These are phyloP conservation scores for Seladonia tumulorum DNA, from an alignment of 2,888 invertebrate species.

Conservation along the genomic window DNA sequence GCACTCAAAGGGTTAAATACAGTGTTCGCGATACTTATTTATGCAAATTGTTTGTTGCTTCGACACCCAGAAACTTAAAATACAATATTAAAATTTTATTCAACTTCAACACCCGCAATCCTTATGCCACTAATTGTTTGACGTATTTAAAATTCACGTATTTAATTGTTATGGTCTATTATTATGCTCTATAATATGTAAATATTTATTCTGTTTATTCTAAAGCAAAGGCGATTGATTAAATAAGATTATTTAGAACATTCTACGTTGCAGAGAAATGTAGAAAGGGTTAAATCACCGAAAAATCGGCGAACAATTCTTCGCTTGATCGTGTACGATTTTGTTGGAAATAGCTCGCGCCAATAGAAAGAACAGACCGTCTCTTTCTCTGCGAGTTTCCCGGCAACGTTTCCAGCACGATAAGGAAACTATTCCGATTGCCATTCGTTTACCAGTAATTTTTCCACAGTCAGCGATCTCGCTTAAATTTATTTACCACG, in stretches of 20 bases:
- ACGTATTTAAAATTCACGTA: no score
- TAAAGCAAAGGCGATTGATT: not conserved
- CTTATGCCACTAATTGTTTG: no score
- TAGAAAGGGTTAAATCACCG: not conserved
- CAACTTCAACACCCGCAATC: no score
- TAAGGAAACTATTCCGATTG: not conserved
- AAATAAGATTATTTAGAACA: not conserved
- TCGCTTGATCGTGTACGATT: not conserved
- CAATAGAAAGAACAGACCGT: not conserved
- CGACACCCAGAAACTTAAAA: no score
- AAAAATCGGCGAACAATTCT: not conserved
- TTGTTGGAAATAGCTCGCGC: not conserved
- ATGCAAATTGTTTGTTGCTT: no score
- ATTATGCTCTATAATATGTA: no score
- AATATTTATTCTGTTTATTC: no score
- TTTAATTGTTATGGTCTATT: no score
- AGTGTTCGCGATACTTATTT: no score
- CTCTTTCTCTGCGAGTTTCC: not conserved
- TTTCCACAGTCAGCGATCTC: constrained; percentile 1
- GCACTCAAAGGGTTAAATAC: no score
- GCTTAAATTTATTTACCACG: constrained; percentile 24
- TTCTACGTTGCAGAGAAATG: not conserved
- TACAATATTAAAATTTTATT: no score
- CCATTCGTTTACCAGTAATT: not conserved
- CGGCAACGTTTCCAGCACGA: not conserved